Evolutionary conservation across 2,888 invertebrate species (phyloP).

Genomic region (Drosophila meridionalis): DNA sequence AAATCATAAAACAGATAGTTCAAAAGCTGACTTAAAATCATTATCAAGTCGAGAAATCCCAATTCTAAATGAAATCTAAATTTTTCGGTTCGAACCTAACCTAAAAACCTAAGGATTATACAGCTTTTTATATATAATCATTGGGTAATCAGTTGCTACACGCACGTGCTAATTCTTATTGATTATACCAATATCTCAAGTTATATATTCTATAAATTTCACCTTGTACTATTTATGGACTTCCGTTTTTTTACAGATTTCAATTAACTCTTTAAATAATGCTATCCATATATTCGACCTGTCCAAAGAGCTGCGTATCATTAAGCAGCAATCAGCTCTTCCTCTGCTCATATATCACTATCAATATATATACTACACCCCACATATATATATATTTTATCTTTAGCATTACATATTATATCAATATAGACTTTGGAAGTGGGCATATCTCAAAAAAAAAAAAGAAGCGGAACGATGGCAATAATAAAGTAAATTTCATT

Average conservation of each 20-base stretch:
- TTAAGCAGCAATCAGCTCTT: conserved; percentile 1
- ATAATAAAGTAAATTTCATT: conserved; percentile 68
- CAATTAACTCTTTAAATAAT: neutral
- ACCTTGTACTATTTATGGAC: neutral
- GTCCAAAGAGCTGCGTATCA: neutral
- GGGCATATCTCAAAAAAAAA: conserved; percentile 6
- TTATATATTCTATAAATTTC: neutral
- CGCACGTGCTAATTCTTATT: too few species aligned
- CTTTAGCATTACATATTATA: conserved; percentile 19
- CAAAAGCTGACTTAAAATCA: neutral
- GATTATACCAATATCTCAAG: neutral
- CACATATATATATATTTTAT: conserved; percentile 14
- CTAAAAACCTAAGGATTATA: too few species aligned
- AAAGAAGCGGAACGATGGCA: conserved; percentile 24
- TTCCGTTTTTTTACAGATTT: neutral
- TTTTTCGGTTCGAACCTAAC: neutral
- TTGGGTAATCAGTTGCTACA: too few species aligned
- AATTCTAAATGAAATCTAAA: neutral
- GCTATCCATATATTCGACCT: neutral
- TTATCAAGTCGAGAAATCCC: neutral
- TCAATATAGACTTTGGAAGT: conserved; percentile 30
- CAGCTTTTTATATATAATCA: too few species aligned
- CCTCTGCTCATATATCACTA: neutral
- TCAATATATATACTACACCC: neutral
- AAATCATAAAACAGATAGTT: neutral